Base-by-base conservation (phyloP, 2,113 vertebrate species). In the Benthochromis sp. region DNA sequence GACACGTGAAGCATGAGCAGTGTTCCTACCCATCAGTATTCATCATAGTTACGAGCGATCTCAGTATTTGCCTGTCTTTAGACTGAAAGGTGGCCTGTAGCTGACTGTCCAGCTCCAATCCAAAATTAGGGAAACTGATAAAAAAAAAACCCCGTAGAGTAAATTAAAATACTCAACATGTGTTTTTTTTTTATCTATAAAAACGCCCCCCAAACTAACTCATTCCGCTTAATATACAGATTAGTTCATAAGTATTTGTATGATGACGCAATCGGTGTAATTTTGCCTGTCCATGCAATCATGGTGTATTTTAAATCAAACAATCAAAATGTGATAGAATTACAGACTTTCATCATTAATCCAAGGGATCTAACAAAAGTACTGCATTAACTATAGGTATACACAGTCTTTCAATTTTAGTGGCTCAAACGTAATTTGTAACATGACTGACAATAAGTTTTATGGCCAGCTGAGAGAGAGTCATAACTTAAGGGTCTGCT, bases 101-200 rank as follows among this genome's bases (percentile, higher is more conserved):
- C 27, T 31, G 71, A 47, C 17, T 31, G 24, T 76, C 71, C 16
- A 50, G 71, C 43, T 78, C 24, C 1, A 50, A 31, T 50, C 7
- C 24, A 50, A 50, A 78, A 78, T 27, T 3, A 76, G 14, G 40
- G 14, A 9, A 47, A 45, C 24, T 47, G 69, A 31, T 47, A 5
- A 29, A 29, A 43, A 38, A 69, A 5, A 34, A 1, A 17, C 0
- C 0, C 38, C 69, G 45, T 7, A 3, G 21, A 27, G 69, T 45
- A 19, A 50, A 76, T 19, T 7, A 76, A 76, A 73, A 45, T 73
- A 27, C 5, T 45, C 38, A 73, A 45, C 21, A 24, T 27, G 40
- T 45, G 69, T 11, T 45, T 73, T 24, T 24, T 21, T 66, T 27
- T 73, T 12, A 47, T 50, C 43, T 76, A 47, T 17, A 50, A 76